Base-by-base conservation (phyloP, 2,888 invertebrate genomes). In the Drosophila diplacantha region DNA sequence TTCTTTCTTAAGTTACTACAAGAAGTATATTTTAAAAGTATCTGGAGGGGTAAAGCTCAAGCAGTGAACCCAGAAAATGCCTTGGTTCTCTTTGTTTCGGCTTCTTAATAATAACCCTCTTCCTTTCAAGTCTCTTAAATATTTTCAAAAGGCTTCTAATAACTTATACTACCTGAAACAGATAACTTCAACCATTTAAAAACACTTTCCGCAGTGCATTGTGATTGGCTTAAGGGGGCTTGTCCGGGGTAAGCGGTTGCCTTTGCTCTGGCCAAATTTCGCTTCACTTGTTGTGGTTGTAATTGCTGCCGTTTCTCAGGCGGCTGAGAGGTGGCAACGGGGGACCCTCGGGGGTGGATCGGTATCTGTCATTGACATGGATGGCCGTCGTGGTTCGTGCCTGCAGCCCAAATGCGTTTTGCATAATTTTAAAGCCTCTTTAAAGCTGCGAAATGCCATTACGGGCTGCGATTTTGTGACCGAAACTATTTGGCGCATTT, bases 351-450 rank as follows among this genome's bases (percentile, higher is more conserved):
- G 46, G 26, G 52, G 47, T 69, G 70, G 58, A 44, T 54, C 46
- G 46, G 49, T 47, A 60, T 51, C 60, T 59, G 51, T 52, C 46
- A 46, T 68, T 66, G 51, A 68, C 49, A 64, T 64, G 63, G 57
- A 57, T 57, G 51, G 61, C 34, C 35, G 61, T 62, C 61, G 61
- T 62, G 61, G 64, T 63, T 62, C 66, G 60, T 66, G 66, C 39
- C 63, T 67, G 78, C 68, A 75, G 66, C 76, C 68, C 68, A 55
- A 78, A 77, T 81, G 77, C 66, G 61, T 68, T 78, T 81, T 62
- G 83, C 78, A 71, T 63, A 71, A 66, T 62, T 65, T 73, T 56
- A 41, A 57, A 71, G 64, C 49, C 49, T 20, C 52, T 56, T 54
- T 60, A 69, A 79, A 73, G 62, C 62, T 41, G 39, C 51, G 51